These are phyloP conservation scores for Emydocephalus ijimae DNA, from an alignment of 2,113 vertebrate genomes.

Conservation along the genomic window DNA sequence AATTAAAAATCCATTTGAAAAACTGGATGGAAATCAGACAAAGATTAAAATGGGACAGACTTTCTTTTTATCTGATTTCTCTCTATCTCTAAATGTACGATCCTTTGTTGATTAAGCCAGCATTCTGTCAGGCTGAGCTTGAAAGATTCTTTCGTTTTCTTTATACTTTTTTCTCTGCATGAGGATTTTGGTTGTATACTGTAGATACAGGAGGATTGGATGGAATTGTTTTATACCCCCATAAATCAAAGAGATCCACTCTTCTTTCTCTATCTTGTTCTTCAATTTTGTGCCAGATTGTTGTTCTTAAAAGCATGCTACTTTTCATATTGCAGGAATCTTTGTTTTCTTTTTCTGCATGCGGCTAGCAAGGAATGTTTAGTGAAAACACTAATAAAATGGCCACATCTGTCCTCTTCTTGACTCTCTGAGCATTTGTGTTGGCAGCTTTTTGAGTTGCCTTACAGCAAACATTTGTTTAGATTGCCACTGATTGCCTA, in stretches of 20 bases:
- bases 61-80: background rate
- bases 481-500: slow-evolving; percentile 35
- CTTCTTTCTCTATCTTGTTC: background rate
- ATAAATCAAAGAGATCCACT: background rate
- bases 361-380: slow-evolving; percentile 43
- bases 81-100: background rate
- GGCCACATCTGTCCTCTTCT: slow-evolving; percentile 43
- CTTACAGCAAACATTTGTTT: slow-evolving; percentile 31
- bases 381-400: slow-evolving; percentile 41
- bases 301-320: background rate
- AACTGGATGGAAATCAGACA: background rate
- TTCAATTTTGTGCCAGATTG: background rate
- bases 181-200: too few species aligned
- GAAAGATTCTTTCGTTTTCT: background rate
- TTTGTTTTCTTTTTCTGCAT: slow-evolving; percentile 47
- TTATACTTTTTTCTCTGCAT: background rate
- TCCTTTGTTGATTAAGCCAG: background rate
- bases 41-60: background rate
- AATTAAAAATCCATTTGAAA: background rate
- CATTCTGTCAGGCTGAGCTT: background rate
- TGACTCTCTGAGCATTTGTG: slow-evolving; percentile 40
- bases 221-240: background rate
- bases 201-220: background rate
- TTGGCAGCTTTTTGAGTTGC: slow-evolving; percentile 11
- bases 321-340: background rate